Base-by-base conservation (phyloP, 1,140 invertebrate species). In the Battus philenor region DNA sequence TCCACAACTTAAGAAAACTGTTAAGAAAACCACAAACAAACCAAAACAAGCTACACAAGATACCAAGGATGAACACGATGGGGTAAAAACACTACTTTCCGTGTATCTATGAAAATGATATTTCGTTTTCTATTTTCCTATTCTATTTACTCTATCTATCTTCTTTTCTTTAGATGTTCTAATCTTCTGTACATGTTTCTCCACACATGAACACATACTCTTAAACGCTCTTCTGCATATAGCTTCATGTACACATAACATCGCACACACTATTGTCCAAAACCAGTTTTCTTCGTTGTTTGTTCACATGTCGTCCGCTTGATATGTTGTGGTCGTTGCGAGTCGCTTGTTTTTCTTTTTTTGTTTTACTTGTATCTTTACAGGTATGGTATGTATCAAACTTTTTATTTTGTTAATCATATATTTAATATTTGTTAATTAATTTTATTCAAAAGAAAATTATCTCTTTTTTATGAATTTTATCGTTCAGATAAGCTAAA, bases 41-140 rank as follows among this genome's bases (percentile, higher is more conserved):
- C 64, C 68, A 44, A 83, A 78, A 74, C 78, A 73, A 36, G 69
- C 69, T 47, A 63, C 58, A 41, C 10, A 47, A 38, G 54, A 44
- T 47, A 82, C 86, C 22, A 87, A 86, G 59, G 78, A 71, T 38
- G 88, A 86, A 47, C 86, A 69, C 16, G 65, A 89, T 32, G 88
- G 89, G 77, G 90, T 90, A 63, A 90, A 90, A 54, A 60, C 16
- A 20, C 44, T 48, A 29, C 36, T 17, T 45, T 29, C 49, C 11
- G 18, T 49, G 12, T 32, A 17, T 29, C 10, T 30, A 31, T 15
- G 24, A 50, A 11, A 36, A 33, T 12, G 26, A 43, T 50, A 24
- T 20, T 18, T 18, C 30, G 44, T 32, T 47, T 44, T 55, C 27
- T 38, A 41, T 31, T 45, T 41, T 49, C 50, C 45, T 31, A 39